Evolutionary conservation across 2,888 invertebrate genomes (phyloP), one percentile per base, ranked within the genome.

Genomic region (Aromia moschata): DNA sequence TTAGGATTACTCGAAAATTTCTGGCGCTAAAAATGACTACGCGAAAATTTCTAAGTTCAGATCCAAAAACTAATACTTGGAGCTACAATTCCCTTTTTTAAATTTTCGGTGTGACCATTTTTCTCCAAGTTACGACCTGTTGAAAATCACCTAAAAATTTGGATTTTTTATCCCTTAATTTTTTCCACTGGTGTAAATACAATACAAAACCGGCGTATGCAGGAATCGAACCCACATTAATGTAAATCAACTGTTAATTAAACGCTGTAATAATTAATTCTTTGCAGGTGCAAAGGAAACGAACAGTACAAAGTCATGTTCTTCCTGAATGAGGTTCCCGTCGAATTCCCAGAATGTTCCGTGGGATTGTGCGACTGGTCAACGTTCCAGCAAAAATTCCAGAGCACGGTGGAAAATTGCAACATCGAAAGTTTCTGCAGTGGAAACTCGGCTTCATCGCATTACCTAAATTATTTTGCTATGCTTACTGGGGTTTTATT

Each of bases 301-400:
- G 82, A 85, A 41, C 81, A 81, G 55, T 82, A 85, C 75, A 84
- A 85, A 72, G 86, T 86, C 0, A 84, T 91, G 70, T 90, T 92
- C 80, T 85, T 89, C 66, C 83, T 90, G 60, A 90, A 91, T 73
- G 92, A 92, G 76, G 84, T 85, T 40, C 87, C 89, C 0, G 84
- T 93, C 44, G 80, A 86, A 53, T 68, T 69, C 36, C 85, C 87
- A 0, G 77, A 76, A n/a, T 93, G 93, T 74, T 83, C 87, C 5
- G 90, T 90, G 0, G 93, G 92, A 0, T 84, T 93, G 0, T 93
- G 93, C 80, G 87, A 88, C 65, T 92, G 92, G 91, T 84, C 86
- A 0, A 84, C 85, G 15, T 81, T 93, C 4, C 84, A 87, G 70
- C 81, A 83, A 11, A 85, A 84, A 57, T 87, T 87, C 62, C 82